A percentile compares a stretch with the other conserved stretches of the same genome.
Conservation (phyloP, 2,888 invertebrate species). For the Heliothis peltigera region DNA sequence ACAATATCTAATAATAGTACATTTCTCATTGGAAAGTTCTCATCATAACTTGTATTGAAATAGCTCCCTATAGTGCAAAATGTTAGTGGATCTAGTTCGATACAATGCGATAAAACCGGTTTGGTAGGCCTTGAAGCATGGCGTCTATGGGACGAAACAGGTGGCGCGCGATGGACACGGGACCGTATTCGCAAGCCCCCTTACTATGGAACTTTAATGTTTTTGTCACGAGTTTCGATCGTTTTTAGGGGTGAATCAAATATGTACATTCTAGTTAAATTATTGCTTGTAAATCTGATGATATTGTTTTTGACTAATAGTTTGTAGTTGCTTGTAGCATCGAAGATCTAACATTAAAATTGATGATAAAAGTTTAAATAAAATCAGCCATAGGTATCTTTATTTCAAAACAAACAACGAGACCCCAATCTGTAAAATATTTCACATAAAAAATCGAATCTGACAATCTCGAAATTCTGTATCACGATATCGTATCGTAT, state of each 20-base stretch:
- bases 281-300: not conserved
- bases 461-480: conserved; percentile 1
- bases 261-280: not conserved
- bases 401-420: no score
- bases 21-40: conserved; percentile 61
- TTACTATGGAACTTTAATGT: conserved; percentile 39
- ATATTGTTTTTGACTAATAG: not conserved
- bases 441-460: not conserved
- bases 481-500: conserved; percentile 23
- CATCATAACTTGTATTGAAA: conserved; percentile 50
- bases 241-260: not conserved
- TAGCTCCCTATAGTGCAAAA: conserved; percentile 52
- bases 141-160: conserved; percentile 69
- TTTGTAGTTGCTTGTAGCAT: no score
- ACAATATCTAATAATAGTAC: conserved; percentile 34
- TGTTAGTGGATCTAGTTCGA: conserved; percentile 56
- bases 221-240: not conserved
- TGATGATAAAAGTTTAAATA: no score
- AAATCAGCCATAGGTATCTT: no score
- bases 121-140: conserved; percentile 52
- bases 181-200: conserved; percentile 57
- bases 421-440: not conserved
- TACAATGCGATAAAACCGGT: conserved; percentile 59
- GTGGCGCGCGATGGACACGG: conserved; percentile 51
- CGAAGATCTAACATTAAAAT: no score